Evolutionary conservation across 2,888 invertebrate species (phyloP).

Genomic region (Idaea straminata): DNA sequence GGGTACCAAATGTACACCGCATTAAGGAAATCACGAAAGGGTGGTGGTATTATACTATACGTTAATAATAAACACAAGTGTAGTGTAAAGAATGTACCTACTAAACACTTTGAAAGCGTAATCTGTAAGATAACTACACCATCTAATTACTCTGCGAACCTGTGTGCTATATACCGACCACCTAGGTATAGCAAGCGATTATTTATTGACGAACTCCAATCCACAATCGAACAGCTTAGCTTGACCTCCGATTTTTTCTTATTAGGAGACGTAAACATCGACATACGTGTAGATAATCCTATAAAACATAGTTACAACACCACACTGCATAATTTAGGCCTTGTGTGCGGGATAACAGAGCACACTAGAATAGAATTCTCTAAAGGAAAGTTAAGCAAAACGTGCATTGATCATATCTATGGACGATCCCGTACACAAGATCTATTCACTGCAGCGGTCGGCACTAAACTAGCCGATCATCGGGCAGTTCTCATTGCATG

Average conservation of each 20-base stretch:
- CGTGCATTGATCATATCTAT: background rate
- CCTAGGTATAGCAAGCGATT: background rate
- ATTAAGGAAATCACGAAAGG: background rate
- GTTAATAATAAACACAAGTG: background rate
- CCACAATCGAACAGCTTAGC: background rate
- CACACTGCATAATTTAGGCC: background rate
- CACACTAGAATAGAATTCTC: no score
- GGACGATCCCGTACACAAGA: background rate
- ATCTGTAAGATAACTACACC: background rate
- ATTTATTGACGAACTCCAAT: background rate
- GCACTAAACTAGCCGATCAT: background rate
- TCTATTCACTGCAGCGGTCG: no score
- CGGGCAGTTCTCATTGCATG: background rate
- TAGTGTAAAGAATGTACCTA: background rate
- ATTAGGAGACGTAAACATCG: background rate
- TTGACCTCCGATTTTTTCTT: background rate
- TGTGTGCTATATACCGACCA: background rate
- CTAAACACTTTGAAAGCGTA: background rate
- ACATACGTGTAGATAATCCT: background rate
- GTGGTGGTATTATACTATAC: background rate
- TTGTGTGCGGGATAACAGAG: background rate
- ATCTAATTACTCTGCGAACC: background rate
- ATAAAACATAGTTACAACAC: background rate
- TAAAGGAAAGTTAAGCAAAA: no score
- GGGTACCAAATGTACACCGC: background rate